Evolutionary conservation across 1,140 invertebrate species (phyloP), one percentile per base, ranked within the genome.

Genomic region (Cecropterus lyciades): DNA sequence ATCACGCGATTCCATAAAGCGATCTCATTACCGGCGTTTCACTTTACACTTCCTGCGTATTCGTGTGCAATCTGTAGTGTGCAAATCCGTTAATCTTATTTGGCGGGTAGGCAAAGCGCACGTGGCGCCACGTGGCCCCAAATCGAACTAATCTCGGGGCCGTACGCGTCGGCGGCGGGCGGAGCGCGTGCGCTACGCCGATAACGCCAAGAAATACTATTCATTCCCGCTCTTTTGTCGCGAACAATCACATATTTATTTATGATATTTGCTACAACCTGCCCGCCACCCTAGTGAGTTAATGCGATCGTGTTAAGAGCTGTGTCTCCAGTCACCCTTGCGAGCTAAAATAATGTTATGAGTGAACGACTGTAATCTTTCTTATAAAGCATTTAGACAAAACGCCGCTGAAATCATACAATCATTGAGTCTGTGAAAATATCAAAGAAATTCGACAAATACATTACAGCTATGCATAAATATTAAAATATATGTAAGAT

Each of bases 31-130:
- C 82, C 84, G 65, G 65, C 79, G 85, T 89, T 91, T 91, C 89
- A 91, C 87, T 91, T 89, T 89, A 88, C 89, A 89, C 89, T 90
- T 91, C 87, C 87, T 89, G 85, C 75, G 65, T 78, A 88, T 91
- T 90, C 85, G 87, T 89, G 89, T 91, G 87, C 89, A 91, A 91
- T 91, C 87, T 91, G 89, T 91, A 91, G 87, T 89, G 87, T 85
- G 86, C 85, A 91, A 90, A 91, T 91, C 89, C 87, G 89, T 87
- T 91, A 91, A 91, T 91, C 89, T 91, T 81, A 89, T 91, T 91
- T 90, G 82, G 89, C 77, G 86, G 83, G 87, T 84, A 91, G 82
- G 76, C 67, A 59, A 48, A 15, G 62, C 56, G 82, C 89, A 89
- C 89, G 89, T 84, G 87, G 86, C 89, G 89, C 85, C 89, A 87